phyloP scores from a whole-genome alignment of 2,113 vertebrate species.

The Larimichthys polyactis region DNA sequence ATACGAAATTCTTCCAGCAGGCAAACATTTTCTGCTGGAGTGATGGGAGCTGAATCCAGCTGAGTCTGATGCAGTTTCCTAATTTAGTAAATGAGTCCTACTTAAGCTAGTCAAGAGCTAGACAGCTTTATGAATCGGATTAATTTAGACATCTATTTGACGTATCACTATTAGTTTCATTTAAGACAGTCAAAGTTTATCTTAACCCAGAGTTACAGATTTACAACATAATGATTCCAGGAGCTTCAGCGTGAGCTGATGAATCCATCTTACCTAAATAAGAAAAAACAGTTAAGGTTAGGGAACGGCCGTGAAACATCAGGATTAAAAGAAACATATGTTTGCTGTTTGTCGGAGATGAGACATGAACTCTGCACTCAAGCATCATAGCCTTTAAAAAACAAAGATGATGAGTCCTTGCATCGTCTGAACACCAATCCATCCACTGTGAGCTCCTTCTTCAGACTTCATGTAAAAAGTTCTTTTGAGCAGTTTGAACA shows the following conservation, averaged over 20 bases:
- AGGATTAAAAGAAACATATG: background rate
- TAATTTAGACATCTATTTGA: background rate
- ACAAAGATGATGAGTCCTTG: background rate
- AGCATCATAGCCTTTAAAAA: background rate
- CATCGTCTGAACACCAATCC: no score
- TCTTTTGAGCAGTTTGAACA: background rate
- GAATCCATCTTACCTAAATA: background rate
- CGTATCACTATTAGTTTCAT: background rate
- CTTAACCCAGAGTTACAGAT: background rate
- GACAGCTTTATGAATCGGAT: background rate
- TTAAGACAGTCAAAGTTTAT: background rate
- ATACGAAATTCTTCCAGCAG: background rate
- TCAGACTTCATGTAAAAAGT: background rate
- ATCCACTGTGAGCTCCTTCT: background rate
- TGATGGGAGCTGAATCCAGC: background rate
- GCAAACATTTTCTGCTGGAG: background rate
- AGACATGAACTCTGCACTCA: background rate
- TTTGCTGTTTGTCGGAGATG: background rate
- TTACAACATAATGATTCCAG: background rate
- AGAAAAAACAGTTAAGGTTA: background rate
- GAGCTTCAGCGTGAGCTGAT: background rate
- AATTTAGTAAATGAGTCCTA: background rate
- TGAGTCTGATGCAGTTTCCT: no score
- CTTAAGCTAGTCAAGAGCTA: background rate
- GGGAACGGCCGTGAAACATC: background rate